Conservation (phyloP, 2,888 invertebrate species). For the Cryptophagus acutangulus region DNA sequence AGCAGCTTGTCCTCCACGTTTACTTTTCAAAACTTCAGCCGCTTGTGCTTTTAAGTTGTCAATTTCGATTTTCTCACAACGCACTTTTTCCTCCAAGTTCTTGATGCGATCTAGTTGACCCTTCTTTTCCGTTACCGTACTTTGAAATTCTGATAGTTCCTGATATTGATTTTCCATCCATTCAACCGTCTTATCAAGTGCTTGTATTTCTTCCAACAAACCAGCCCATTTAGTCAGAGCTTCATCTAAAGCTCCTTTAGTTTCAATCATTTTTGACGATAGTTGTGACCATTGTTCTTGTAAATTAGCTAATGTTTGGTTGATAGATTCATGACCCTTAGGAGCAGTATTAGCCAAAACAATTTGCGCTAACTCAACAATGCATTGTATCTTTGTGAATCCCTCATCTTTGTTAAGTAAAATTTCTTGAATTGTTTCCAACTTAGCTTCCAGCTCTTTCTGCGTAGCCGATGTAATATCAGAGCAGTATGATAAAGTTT, state of each 20-base stretch:
- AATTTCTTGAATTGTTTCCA: constrained; percentile 80
- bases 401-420: constrained; percentile 91
- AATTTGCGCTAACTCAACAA: constrained; percentile 87
- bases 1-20: constrained; percentile 78
- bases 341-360: constrained; percentile 89
- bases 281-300: constrained; percentile 89
- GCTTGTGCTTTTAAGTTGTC: constrained; percentile 80
- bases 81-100: constrained; percentile 79
- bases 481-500: constrained; percentile 82
- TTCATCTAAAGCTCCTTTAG: constrained; percentile 81
- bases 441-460: constrained; percentile 79
- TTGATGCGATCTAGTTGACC: constrained; percentile 81
- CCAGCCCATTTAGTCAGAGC: constrained; percentile 89
- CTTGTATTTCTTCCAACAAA: constrained; percentile 81
- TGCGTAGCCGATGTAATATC: constrained; percentile 73
- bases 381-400: constrained; percentile 77
- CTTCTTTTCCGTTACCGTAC: constrained; percentile 81
- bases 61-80: constrained; percentile 86
- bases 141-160: constrained; percentile 70
- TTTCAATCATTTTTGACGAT: constrained; percentile 83
- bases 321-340: constrained; percentile 80
- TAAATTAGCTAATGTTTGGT: constrained; percentile 71
- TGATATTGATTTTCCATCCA: constrained; percentile 69
- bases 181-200: constrained; percentile 74
- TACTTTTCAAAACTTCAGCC: constrained; percentile 77